These are phyloP conservation scores for Archips crataeganus DNA, from an alignment of 2,888 invertebrate genomes.

Conservation along the genomic window DNA sequence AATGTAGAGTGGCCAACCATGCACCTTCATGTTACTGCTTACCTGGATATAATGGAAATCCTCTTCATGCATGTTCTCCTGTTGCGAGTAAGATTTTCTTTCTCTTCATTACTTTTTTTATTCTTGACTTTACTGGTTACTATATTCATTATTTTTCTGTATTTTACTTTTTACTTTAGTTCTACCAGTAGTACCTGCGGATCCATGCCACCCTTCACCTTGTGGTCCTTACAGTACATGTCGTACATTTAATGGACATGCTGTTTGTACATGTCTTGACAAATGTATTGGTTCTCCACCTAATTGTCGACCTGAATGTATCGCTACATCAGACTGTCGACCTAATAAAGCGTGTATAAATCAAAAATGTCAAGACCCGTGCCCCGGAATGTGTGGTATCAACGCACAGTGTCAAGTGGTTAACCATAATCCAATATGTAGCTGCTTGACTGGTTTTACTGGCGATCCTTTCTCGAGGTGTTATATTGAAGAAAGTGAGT, in stretches of 20 bases:
- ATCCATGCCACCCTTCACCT: constrained; percentile 91
- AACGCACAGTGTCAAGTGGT: constrained; percentile 92
- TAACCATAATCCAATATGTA: constrained; percentile 93
- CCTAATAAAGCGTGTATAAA: constrained; percentile 91
- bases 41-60: constrained; percentile 90
- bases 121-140: constrained; percentile 57
- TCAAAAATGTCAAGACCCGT: constrained; percentile 92
- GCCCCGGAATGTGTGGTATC: constrained; percentile 91
- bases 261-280: constrained; percentile 91
- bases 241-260: constrained; percentile 89
- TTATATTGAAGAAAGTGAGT: constrained; percentile 87
- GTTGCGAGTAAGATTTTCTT: constrained; percentile 86
- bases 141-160: constrained; percentile 61
- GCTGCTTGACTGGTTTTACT: constrained; percentile 88
- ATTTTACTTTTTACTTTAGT: constrained; percentile 67
- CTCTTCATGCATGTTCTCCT: constrained; percentile 88
- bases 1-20: constrained; percentile 91
- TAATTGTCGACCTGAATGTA: constrained; percentile 91
- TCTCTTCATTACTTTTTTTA: constrained; percentile 61
- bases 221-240: constrained; percentile 93
- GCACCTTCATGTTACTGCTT: constrained; percentile 92
- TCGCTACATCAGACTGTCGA: constrained; percentile 92
- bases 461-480: constrained; percentile 93
- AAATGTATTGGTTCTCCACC: constrained; percentile 92
- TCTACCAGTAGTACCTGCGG: constrained; percentile 79